These are phyloP conservation scores for Phrynocephalus vlangalii DNA, from an alignment of 2,797 vertebrate genomes.

Conservation along the genomic window DNA sequence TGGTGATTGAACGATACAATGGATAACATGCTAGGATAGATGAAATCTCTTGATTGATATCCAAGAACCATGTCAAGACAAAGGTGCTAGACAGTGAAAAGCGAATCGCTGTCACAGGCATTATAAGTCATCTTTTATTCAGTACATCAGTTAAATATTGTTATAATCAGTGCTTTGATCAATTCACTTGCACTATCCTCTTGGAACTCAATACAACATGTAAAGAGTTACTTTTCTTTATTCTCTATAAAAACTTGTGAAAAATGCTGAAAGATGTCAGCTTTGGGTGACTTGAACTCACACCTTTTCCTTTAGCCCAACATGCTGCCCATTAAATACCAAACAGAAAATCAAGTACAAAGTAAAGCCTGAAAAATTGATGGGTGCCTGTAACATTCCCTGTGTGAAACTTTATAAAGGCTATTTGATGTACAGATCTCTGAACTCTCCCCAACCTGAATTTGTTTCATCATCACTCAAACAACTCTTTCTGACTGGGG, in stretches of 20 bases:
- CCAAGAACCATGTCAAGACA: constrained; percentile 12
- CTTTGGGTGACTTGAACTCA: not conserved
- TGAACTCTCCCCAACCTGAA: not conserved
- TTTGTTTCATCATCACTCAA: not conserved
- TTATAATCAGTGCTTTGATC: not conserved
- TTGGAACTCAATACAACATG: not conserved
- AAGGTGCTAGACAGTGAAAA: constrained; percentile 11
- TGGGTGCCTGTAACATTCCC: not conserved
- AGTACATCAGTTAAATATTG: not conserved
- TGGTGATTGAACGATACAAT: constrained; percentile 28
- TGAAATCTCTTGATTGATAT: not conserved
- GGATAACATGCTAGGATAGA: not conserved
- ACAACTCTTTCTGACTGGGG: not conserved
- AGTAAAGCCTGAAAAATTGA: not conserved
- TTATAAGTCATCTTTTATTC: not conserved
- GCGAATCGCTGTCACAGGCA: not conserved
- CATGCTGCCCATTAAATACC: not conserved
- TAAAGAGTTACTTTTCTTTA: not conserved
- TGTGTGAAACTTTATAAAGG: not conserved
- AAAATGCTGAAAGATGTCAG: not conserved
- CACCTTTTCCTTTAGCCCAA: not conserved
- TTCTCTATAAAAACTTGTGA: not conserved
- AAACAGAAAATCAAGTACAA: not conserved
- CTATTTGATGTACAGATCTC: not conserved
- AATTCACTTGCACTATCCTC: not conserved